Base-by-base conservation (phyloP, 2,888 invertebrate genomes). In the Phymatocera aterrima region DNA sequence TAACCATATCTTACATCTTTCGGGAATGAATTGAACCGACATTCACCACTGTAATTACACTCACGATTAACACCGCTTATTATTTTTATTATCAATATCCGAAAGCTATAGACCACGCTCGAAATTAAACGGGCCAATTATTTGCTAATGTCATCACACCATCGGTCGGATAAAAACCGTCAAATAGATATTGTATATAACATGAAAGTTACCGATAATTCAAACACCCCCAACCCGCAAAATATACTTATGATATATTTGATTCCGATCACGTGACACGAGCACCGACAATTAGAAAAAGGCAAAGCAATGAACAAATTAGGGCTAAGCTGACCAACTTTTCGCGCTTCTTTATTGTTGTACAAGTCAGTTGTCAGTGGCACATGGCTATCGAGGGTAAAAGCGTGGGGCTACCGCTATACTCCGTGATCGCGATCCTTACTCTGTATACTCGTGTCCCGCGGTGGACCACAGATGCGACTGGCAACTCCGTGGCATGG, bases 401-500 rank as follows among this genome's bases (percentile, higher is more conserved):
- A 51, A 72, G 51, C 72, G 51, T 72, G 75, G 75, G 34, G 61
- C 21, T 37, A 37, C 51, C n/a, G n/a, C 75, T 24, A n/a, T n/a
- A 75, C 57, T 75, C 37, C 57, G 75, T 75, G 75, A 57, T 75
- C 75, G 57, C 75, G 75, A 75, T 75, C 75, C 75, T 75, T 54
- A 43, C 60, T 60, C 75, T 54, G 57, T 51, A 34, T 72, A 72
- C 75, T 75, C 75, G 75, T 75, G 75, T 75, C 60, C 75, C 75
- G 75, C 75, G 57, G 75, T 75, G 75, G 75, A 75, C 75, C 75
- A 75, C 75, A 75, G 75, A 75, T 75, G 75, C 75, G 75, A 75
- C 75, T 78, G 79, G 79, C 79, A 81, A 64, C 72, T 78, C 79
- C 65, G 78, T 79, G 79, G 79, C 77, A 77, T 77, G 77, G 57